These are phyloP conservation scores for Ectropis grisescens DNA, from an alignment of 1,140 invertebrate genomes.

Conservation along the genomic window DNA sequence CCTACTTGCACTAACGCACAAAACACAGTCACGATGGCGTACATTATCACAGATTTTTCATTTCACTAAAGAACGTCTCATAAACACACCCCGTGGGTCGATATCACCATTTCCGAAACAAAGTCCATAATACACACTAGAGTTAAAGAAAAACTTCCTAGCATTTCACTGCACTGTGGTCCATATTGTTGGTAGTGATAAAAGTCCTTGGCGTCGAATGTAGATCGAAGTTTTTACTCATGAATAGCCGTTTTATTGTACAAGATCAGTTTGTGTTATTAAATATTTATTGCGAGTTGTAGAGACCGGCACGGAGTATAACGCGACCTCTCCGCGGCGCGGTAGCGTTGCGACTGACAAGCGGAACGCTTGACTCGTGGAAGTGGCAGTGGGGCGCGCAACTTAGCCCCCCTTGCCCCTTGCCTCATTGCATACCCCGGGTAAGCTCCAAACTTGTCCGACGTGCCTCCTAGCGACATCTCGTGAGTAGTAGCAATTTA, in stretches of 20 bases:
- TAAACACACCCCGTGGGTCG: conserved; percentile 67
- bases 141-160: conserved; percentile 54
- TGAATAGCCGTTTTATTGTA: conserved; percentile 27
- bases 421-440: conserved; percentile 16
- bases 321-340: conserved; percentile 39
- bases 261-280: conserved; percentile 46
- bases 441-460: conserved; percentile 30
- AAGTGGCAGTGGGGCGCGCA: conserved; percentile 51
- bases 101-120: conserved; percentile 70
- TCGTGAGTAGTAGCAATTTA: conserved; percentile 34
- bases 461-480: conserved; percentile 34
- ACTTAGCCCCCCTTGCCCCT: conserved; percentile 29
- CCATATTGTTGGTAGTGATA: conserved; percentile 16
- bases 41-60: conserved; percentile 67
- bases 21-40: conserved; percentile 39
- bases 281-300: conserved; percentile 54
- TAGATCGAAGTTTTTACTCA: conserved; percentile 22
- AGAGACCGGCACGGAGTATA: conserved; percentile 23
- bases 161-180: conserved; percentile 54
- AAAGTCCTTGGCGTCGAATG: conserved; percentile 18
- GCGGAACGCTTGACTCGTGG: conserved; percentile 41
- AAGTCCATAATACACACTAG: conserved; percentile 52
- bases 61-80: conserved; percentile 63
- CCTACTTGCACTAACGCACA: conserved; percentile 51
- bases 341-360: conserved; percentile 58